These are phyloP conservation scores for Phyllotis vaccarum DNA, from an alignment of 2,797 vertebrate genomes.

Conservation along the genomic window DNA sequence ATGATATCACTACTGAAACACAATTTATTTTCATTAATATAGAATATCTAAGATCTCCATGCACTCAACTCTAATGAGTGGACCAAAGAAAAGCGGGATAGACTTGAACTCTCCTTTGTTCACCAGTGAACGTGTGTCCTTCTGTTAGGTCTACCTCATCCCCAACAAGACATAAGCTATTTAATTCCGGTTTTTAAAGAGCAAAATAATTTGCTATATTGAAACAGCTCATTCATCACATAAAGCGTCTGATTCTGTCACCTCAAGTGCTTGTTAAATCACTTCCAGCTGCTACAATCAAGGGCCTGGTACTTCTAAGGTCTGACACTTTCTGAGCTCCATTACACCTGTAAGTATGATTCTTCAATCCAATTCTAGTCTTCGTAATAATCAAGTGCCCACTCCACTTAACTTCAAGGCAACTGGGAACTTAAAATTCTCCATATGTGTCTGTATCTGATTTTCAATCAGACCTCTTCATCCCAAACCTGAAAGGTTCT, in stretches of 20 bases:
- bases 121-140: background rate
- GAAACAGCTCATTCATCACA: conserved; percentile 90
- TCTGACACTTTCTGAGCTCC: conserved; percentile 89
- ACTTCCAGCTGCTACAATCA: conserved; percentile 92
- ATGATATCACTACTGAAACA: background rate
- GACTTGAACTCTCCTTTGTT: conserved; percentile 45
- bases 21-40: background rate
- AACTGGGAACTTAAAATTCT: conserved; percentile 86
- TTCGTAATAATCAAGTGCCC: conserved; percentile 91
- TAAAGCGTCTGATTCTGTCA: conserved; percentile 90
- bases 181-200: conserved; percentile 90
- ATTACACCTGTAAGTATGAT: conserved; percentile 89
- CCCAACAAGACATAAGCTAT: conserved; percentile 82
- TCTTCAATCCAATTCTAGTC: conserved; percentile 90
- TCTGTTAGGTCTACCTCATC: background rate
- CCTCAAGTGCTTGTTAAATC: conserved; percentile 91
- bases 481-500: conserved; percentile 84
- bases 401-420: conserved; percentile 89
- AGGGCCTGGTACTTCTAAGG: conserved; percentile 90
- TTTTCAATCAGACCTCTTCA: conserved; percentile 90
- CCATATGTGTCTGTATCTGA: conserved; percentile 84
- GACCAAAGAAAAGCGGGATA: background rate
- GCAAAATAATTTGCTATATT: conserved; percentile 89
- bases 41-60: background rate
- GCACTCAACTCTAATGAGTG: background rate